Evolutionary conservation across 2,797 vertebrate species (phyloP), one percentile per base, ranked within the genome.

Genomic region (Strix occidentalis): DNA sequence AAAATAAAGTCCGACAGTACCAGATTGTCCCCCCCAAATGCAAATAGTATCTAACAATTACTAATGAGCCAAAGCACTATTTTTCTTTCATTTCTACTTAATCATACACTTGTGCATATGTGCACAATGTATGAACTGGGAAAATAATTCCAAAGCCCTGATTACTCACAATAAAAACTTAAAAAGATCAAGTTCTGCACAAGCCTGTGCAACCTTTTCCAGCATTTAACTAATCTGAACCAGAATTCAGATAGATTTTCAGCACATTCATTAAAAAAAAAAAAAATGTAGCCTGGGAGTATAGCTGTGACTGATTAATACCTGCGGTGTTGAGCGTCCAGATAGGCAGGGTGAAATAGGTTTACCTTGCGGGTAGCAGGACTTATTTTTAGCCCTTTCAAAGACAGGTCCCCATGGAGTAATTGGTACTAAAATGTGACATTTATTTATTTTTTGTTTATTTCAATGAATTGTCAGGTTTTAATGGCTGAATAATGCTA

Each of bases 41-140:
- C 48, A 93, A 68, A 72, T 33, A 12, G 11, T 24, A 33, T 20
- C 35, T 51, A 58, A 43, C 13, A 39, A 33, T 31, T 75, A n/a
- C 20, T 51, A 23, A 10, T 6, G 18, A 53, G 39, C 17, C 79
- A 84, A 84, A 90, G 23, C 20, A 31, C 31, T 6, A 1, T 7
- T 77, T 83, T 53, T 23, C 33, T 74, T 74, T 81, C 9, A 7
- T 54, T 91, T 61, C 33, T 84, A 23, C 41, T 50, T 56, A 17
- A 63, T n/a, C 33, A 21, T 8, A 45, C 2, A 53, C 31, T 31
- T 0, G 0, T n/a, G 8, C 26, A 10, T 0, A 9, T 11, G 9
- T 17, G 5, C 11, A 45, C 11, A 57, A 53, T 1, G 15, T 15
- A 37, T 4, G 4, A 78, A 60, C 41, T 16, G 9, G n/a, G 29